Evolutionary conservation across 2,113 vertebrate genomes (phyloP).

Genomic region (Mormyrus iriodes): DNA sequence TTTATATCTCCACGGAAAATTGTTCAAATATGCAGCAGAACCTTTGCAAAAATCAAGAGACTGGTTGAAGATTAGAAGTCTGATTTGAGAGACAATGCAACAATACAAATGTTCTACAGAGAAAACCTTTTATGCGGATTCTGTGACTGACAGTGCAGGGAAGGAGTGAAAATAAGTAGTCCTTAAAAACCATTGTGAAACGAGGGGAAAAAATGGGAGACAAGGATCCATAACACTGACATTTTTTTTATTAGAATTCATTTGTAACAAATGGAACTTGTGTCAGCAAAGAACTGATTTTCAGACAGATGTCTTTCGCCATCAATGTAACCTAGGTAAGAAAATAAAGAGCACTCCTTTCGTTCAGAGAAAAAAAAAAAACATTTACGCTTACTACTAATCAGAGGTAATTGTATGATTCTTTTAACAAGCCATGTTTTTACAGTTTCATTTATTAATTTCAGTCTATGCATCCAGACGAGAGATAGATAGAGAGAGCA

Average conservation of each 20-base stretch:
- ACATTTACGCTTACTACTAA: constrained; percentile 98
- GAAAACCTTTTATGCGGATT: not conserved
- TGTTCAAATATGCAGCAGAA: not conserved
- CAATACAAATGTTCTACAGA: not conserved
- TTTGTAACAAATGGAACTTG: constrained; percentile 99
- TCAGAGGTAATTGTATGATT: constrained; percentile 99
- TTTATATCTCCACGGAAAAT: not conserved
- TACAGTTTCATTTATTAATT: constrained; percentile 73
- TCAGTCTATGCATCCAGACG: constrained; percentile 99
- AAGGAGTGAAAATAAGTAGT: constrained; percentile 13
- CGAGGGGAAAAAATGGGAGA: constrained; percentile 59
- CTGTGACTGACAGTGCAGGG: not conserved
- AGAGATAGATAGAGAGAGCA: constrained; percentile 84
- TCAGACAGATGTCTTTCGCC: constrained; percentile 98
- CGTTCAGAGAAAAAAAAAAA: constrained; percentile 76
- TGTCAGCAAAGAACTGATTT: constrained; percentile 99
- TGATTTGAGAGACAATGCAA: not conserved
- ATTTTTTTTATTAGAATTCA: constrained; percentile 99
- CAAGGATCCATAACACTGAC: constrained; percentile 96
- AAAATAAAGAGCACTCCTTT: constrained; percentile 99
- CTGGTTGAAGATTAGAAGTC: not conserved
- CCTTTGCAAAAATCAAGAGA: not conserved
- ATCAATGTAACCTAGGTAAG: constrained; percentile 99
- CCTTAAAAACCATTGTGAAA: constrained; percentile 45
- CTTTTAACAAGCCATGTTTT: constrained; percentile 90